Evolutionary conservation across 2,888 invertebrate genomes (phyloP).

Genomic region (Eristalis intricaria): DNA sequence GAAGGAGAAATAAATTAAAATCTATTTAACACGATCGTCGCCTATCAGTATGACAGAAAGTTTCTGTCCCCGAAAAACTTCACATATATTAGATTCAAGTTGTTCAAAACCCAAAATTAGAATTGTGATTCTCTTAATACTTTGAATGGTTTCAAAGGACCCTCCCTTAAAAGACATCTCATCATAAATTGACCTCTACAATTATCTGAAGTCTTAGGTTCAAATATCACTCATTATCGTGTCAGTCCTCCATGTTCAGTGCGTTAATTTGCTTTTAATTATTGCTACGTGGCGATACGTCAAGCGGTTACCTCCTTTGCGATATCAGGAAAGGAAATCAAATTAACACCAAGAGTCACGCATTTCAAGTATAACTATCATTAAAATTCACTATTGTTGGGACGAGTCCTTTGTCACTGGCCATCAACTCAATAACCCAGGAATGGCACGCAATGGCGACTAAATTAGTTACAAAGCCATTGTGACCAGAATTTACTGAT

Average conservation of each 20-base stretch:
- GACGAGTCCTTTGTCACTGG: background rate
- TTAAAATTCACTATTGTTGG: constrained; percentile 23
- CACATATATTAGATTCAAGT: no score
- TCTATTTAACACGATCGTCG: no score
- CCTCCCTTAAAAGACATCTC: no score
- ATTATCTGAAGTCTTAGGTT: background rate
- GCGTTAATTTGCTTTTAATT: background rate
- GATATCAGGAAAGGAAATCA: constrained; percentile 46
- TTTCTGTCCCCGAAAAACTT: no score
- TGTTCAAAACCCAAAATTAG: no score
- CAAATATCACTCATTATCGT: background rate
- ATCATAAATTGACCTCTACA: no score
- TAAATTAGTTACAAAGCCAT: constrained; percentile 39
- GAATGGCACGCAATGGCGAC: background rate
- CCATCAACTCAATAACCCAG: background rate
- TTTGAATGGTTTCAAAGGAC: no score
- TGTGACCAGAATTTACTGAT: background rate
- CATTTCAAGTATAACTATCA: constrained; percentile 45
- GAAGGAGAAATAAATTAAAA: no score
- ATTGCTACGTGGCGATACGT: constrained; percentile 10
- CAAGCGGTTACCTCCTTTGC: constrained; percentile 20
- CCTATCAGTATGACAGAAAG: no score
- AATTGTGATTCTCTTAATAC: no score
- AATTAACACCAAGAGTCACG: constrained; percentile 49
- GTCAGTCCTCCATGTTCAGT: background rate